Conservation (phyloP, 2,797 vertebrate genomes). For the Rhabdophis nuchalis region DNA sequence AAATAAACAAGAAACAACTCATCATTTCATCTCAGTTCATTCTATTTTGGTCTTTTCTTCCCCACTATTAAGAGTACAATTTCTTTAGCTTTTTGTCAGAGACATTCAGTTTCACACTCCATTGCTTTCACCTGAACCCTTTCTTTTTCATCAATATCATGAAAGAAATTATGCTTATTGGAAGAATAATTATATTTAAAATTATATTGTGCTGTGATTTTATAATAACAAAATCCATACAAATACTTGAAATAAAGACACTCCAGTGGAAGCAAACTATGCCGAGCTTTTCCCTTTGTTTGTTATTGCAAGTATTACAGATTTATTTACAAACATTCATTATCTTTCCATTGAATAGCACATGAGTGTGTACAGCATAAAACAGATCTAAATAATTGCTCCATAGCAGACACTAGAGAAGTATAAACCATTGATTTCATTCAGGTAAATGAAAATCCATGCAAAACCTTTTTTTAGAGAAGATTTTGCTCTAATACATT, state of each 20-base stretch:
- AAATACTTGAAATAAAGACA: background rate
- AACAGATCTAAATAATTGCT: background rate
- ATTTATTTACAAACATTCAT: background rate
- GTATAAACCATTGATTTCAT: constrained; percentile 1
- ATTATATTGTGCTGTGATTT: background rate
- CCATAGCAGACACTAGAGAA: background rate
- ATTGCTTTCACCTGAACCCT: background rate
- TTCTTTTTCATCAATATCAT: background rate
- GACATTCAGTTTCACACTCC: background rate
- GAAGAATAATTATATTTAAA: background rate
- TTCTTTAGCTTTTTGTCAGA: background rate
- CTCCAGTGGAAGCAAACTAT: background rate
- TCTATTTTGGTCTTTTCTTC: background rate
- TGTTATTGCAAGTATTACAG: background rate
- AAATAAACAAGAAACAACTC: background rate
- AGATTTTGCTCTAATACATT: background rate
- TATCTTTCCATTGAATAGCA: background rate
- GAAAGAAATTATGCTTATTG: background rate
- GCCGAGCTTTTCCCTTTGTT: background rate
- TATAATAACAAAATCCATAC: background rate
- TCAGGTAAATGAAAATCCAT: background rate
- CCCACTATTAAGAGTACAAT: background rate
- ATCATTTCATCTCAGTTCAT: background rate
- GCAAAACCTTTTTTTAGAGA: background rate
- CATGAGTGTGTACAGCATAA: background rate